A percentile compares a stretch with the other conserved stretches of the same genome.
These are phyloP conservation scores for Synergus japonicus DNA, from an alignment of 2,888 invertebrate genomes.

Conservation along the genomic window DNA sequence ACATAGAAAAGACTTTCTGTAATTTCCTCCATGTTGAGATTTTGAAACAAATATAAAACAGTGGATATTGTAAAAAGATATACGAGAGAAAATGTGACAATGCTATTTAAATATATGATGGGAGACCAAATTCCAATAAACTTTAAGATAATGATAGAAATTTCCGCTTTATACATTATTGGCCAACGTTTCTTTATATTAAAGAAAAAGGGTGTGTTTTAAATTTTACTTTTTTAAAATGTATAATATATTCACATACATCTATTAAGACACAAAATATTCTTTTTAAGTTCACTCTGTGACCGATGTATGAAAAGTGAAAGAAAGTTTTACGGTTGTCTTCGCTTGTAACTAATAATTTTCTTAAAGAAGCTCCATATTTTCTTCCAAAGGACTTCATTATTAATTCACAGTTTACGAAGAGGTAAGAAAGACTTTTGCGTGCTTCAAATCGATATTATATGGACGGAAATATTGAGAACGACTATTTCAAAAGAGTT, in stretches of 20 bases:
- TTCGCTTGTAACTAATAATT: neutral
- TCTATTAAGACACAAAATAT: too few relatives aligned
- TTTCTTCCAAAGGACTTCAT: neutral
- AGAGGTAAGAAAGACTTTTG: neutral
- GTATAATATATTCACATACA: too few relatives aligned
- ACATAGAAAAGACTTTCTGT: slow-evolving; percentile 2
- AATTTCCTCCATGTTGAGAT: neutral
- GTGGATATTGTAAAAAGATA: neutral
- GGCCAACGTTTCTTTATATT: neutral
- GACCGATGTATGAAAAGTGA: neutral
- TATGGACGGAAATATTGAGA: too few relatives aligned
- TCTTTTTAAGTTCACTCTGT: neutral
- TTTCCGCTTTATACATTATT: slow-evolving; percentile 22
- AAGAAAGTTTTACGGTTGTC: neutral
- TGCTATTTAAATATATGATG: neutral
- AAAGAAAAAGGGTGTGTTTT: neutral
- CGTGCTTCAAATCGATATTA: too few relatives aligned
- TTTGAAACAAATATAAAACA: neutral
- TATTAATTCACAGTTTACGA: neutral
- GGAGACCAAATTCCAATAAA: neutral
- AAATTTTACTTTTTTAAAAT: too few relatives aligned
- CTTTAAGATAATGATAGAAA: too few relatives aligned
- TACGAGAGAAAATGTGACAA: neutral
- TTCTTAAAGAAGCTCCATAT: too few relatives aligned
- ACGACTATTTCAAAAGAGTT: too few relatives aligned